phyloP scores from a whole-genome alignment of 2,888 invertebrate species.

The Lycia hirtaria region DNA sequence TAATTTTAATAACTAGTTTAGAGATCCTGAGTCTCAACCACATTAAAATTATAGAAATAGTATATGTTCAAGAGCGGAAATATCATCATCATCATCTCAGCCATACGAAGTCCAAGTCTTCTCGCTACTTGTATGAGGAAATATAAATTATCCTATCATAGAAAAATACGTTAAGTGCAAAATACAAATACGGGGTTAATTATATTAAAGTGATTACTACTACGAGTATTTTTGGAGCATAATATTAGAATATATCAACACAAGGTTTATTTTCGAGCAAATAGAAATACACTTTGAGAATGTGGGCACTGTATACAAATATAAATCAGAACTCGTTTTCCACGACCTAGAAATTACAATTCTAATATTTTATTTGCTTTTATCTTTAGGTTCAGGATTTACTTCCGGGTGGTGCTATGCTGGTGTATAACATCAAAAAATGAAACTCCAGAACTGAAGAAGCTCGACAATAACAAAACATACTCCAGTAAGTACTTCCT shows the following conservation, averaged over 20 bases:
- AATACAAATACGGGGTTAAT: no score
- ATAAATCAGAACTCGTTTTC: background rate
- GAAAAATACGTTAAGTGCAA: no score
- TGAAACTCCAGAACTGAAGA: constrained; percentile 69
- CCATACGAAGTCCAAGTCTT: no score
- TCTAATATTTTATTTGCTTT: background rate
- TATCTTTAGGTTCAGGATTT: constrained; percentile 86
- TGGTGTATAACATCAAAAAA: constrained; percentile 78
- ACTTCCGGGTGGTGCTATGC: constrained; percentile 88
- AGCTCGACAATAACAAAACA: constrained; percentile 76
- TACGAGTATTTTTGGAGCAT: background rate
- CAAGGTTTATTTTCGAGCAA: background rate
- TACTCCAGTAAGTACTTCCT: constrained; percentile 67
- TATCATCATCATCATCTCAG: no score
- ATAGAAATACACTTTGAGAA: background rate
- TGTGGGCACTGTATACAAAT: background rate
- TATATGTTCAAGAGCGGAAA: no score
- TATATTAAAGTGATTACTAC: no score
- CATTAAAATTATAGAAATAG: no score
- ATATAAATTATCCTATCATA: no score
- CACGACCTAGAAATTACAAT: background rate
- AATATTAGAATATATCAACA: background rate
- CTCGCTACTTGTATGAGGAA: no score
- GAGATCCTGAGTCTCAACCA: no score
- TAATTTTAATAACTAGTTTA: no score